A percentile compares a stretch with the other conserved stretches of the same genome.
Conservation (phyloP, 2,797 vertebrate genomes). For the Choloepus didactylus region DNA sequence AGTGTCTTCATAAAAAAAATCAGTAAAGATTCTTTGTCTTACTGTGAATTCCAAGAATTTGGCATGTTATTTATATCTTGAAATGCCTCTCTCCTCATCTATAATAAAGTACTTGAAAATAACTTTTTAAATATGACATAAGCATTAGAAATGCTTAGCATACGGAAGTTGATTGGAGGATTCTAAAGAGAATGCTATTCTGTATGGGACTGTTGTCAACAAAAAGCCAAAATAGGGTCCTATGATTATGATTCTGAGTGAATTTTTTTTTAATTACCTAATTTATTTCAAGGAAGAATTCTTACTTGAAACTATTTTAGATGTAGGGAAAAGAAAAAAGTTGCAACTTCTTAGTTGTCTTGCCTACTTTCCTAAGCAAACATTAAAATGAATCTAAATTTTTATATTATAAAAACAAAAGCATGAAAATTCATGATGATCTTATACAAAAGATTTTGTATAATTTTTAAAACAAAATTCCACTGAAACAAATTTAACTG, state of each 20-base stretch:
- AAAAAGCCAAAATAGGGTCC: constrained; percentile 1
- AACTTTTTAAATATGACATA: background rate
- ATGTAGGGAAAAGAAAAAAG: background rate
- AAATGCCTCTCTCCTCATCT: background rate
- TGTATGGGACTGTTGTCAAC: background rate
- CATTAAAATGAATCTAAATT: constrained; percentile 47
- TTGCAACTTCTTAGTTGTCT: constrained; percentile 23
- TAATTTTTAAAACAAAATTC: constrained; percentile 57
- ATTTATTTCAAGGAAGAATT: constrained; percentile 35
- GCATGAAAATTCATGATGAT: constrained; percentile 42
- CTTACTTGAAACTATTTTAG: constrained; percentile 43
- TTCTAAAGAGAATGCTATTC: background rate
- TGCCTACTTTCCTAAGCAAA: constrained; percentile 56
- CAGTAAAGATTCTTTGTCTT: constrained; percentile 7
- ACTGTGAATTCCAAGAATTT: background rate
- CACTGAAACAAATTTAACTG: background rate
- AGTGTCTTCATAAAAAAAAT: background rate
- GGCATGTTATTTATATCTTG: background rate
- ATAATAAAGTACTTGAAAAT: constrained; percentile 3
- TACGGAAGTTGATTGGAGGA: background rate
- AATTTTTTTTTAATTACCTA: background rate
- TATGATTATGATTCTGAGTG: background rate
- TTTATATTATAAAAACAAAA: background rate
- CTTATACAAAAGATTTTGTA: background rate
- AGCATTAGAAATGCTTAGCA: constrained; percentile 24